phyloP scores from a whole-genome alignment of 2,888 invertebrate genomes.

The Venusia cambrica region DNA sequence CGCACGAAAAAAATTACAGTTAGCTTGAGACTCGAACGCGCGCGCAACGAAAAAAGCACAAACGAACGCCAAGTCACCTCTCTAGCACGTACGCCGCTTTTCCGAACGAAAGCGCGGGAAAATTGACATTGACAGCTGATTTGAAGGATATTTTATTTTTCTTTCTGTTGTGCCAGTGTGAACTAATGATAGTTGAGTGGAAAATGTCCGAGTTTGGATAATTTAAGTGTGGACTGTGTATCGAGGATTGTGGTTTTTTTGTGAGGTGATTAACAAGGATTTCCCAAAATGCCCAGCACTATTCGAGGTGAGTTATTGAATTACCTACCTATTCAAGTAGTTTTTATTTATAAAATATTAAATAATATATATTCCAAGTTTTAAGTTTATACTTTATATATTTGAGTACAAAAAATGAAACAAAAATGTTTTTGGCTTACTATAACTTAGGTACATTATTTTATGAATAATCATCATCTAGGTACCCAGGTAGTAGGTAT shows the following conservation, averaged over 20 bases:
- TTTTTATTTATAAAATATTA: too few species aligned
- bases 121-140: conserved; percentile 55
- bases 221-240: conserved; percentile 41
- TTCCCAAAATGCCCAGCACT: conserved; percentile 76
- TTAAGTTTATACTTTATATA: too few species aligned
- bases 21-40: conserved; percentile 57
- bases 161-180: conserved; percentile 13
- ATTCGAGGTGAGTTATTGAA: conserved; percentile 70
- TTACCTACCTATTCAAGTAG: too few species aligned
- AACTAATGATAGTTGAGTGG: conserved; percentile 37
- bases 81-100: conserved; percentile 62
- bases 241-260: conserved; percentile 44
- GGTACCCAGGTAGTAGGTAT: too few species aligned
- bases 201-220: conserved; percentile 59
- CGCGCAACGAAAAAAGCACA: conserved; percentile 72
- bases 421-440: too few species aligned
- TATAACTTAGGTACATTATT: too few species aligned
- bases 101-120: conserved; percentile 52
- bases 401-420: too few species aligned
- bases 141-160: conserved; percentile 19
- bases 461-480: too few species aligned
- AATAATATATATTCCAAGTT: too few species aligned
- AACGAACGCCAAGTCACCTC: conserved; percentile 58
- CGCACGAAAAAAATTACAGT: conserved; percentile 78
- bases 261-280: conserved; percentile 44